Evolutionary conservation across 2,113 vertebrate genomes (phyloP), one percentile per base, ranked within the genome.

Genomic region (Furnarius figulus): DNA sequence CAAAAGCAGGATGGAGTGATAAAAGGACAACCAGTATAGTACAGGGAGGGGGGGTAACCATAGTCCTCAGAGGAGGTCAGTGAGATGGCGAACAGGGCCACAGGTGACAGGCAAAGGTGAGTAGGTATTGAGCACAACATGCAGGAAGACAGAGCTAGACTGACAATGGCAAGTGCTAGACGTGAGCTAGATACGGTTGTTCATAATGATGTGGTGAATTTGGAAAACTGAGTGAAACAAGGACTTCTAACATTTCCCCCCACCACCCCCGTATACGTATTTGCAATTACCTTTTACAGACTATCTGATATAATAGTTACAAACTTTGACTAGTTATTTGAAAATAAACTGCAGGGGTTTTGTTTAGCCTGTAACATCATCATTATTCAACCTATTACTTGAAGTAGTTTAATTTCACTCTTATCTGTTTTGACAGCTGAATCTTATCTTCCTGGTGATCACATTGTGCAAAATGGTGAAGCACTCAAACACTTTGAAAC

Each of bases 381-480:
- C 70, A 58, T 88, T 95, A 89, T 94, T 96, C 91, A 96, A 5
- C 76, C 84, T 93, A 56, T 95, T 92, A 89, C 86, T 95, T 75
- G 39, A 89, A 92, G 77, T 92, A 77, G 62, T 97, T 97, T 98
- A 95, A 98, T 97, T 96, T 91, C 93, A 96, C 98, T 97, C 97
- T 96, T 98, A 85, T 96, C 97, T 98, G 97, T 99, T 98, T 97
- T 97, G 98, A 98, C 98, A 99, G 99, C 98, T 99, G 97, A 99
- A 99, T 98, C 98, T 99, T 98, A 99, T 99, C 98, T 99, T 99
- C 98, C 98, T 99, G 98, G 98, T 99, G 98, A 99, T 99, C 98
- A 99, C 99, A 58, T 98, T 99, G 98, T 99, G 99, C 98, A 99
- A 99, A 98, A 99, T 99, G 99, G 99, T 99, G 98, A 99, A 99